Percentiles rank a stretch among this genome's conserved stretches.
phyloP scores from a whole-genome alignment of 2,113 vertebrate genomes.

The Aphyosemion australe region DNA sequence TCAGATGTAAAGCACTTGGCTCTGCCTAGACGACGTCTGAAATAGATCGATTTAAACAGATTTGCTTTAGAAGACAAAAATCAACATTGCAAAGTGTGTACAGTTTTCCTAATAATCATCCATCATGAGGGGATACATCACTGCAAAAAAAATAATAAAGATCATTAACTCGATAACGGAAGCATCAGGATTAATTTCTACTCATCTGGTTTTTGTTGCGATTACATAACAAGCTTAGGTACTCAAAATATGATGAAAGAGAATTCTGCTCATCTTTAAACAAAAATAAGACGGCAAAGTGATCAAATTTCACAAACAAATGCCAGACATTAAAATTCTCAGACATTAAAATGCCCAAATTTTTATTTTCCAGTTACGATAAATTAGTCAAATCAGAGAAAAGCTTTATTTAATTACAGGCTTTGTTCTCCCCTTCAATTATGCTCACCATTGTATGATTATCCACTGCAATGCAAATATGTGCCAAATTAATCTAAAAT shows the following conservation, averaged over 20 bases:
- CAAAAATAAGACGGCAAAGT: background rate
- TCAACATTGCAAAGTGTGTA: conserved; percentile 23
- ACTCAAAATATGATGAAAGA: too few species aligned
- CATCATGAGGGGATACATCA: conserved; percentile 7
- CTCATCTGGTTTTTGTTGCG: background rate
- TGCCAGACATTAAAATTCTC: too few species aligned
- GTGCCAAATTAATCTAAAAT: conserved; percentile 19
- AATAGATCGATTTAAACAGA: conserved; percentile 47
- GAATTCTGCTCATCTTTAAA: background rate
- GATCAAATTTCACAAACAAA: too few species aligned
- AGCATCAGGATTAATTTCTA: background rate
- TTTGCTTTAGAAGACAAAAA: conserved; percentile 23
- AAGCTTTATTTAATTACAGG: conserved; percentile 38
- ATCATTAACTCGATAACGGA: conserved; percentile 17
- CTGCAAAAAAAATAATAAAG: background rate
- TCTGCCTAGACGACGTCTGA: conserved; percentile 6
- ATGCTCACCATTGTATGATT: conserved; percentile 29
- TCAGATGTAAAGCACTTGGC: conserved; percentile 36
- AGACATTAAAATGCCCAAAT: too few species aligned
- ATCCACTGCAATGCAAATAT: conserved; percentile 34
- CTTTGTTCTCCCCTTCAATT: conserved; percentile 30
- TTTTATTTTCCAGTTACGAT: conserved; percentile 30
- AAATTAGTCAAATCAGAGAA: conserved; percentile 43
- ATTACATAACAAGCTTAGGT: background rate
- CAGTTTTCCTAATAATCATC: conserved; percentile 8